Percentiles rank a stretch among this genome's conserved stretches.
Conservation (phyloP, 2,888 invertebrate species). For the Rhaphigaster nebulosa region DNA sequence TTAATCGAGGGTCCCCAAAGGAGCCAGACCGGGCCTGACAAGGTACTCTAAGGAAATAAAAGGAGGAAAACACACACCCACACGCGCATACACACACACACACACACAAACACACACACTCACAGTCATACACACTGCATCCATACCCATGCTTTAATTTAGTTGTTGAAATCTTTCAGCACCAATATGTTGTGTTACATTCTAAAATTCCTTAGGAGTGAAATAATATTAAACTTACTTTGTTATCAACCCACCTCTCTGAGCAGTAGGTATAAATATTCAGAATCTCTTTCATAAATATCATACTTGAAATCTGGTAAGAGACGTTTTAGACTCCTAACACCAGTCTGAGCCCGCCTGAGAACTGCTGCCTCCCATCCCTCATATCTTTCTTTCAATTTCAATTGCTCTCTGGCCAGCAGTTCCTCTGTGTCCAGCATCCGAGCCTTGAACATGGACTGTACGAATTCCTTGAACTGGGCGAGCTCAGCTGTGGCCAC, state of each 20-base stretch:
- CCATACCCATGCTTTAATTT: too few relatives aligned
- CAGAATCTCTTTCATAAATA: slow-evolving; percentile 17
- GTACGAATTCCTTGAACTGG: slow-evolving; percentile 51
- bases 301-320: slow-evolving; percentile 51
- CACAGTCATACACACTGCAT: too few relatives aligned
- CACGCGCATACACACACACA: too few relatives aligned
- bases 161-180: background rate
- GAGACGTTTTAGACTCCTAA: background rate
- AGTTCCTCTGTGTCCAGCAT: slow-evolving; percentile 44
- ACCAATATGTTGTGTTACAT: background rate
- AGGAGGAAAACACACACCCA: too few relatives aligned
- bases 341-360: background rate
- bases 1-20: too few relatives aligned
- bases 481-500: slow-evolving; percentile 45
- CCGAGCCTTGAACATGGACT: slow-evolving; percentile 35
- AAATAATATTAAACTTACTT: background rate
- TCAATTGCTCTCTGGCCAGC: slow-evolving; percentile 46
- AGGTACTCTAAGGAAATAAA: too few relatives aligned
- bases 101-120: too few relatives aligned
- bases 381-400: slow-evolving; percentile 46
- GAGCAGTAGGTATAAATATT: slow-evolving; percentile 49
- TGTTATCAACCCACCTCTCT: background rate
- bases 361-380: slow-evolving; percentile 34
- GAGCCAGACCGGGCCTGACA: too few relatives aligned
- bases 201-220: background rate